phyloP scores from a whole-genome alignment of 2,888 invertebrate genomes.

The Ennomos quercinarius region DNA sequence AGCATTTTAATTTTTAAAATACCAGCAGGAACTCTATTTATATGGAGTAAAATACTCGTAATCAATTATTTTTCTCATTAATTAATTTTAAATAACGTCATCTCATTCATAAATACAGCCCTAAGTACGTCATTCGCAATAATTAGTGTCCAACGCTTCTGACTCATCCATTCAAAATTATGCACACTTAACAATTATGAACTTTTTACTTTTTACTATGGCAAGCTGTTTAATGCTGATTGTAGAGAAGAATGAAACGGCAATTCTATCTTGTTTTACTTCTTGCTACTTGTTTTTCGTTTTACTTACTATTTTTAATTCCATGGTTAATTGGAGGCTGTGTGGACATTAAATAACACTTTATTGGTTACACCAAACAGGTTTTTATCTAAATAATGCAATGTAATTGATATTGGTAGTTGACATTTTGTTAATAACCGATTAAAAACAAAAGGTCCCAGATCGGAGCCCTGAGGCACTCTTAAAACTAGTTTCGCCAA shows the following conservation, averaged over 20 bases:
- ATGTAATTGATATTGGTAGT: slow-evolving; percentile 17
- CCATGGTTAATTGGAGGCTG: slow-evolving; percentile 19
- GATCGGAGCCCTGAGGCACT: slow-evolving; percentile 2
- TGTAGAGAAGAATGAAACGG: slow-evolving; percentile 38
- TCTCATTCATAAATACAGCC: slow-evolving; percentile 11
- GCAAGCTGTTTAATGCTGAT: slow-evolving; percentile 43
- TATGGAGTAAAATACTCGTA: too few species aligned
- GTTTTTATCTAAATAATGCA: slow-evolving; percentile 14
- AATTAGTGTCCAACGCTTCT: slow-evolving; percentile 49
- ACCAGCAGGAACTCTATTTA: too few species aligned
- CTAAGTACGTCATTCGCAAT: slow-evolving; percentile 26
- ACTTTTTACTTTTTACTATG: slow-evolving; percentile 47
- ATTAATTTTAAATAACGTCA: too few species aligned
- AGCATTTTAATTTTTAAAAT: too few species aligned
- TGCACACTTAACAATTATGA: slow-evolving; percentile 50
- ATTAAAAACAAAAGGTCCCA: slow-evolving; percentile 10
- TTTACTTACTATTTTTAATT: slow-evolving; percentile 11
- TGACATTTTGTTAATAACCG: slow-evolving; percentile 6
- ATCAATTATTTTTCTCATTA: too few species aligned
- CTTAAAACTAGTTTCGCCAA: neutral
- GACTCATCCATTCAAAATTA: slow-evolving; percentile 49
- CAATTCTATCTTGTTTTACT: slow-evolving; percentile 19
- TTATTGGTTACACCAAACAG: slow-evolving; percentile 8
- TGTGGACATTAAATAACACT: slow-evolving; percentile 18
- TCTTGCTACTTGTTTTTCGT: slow-evolving; percentile 12